Base-by-base conservation (phyloP, 2,113 vertebrate species). In the Sigmodon hispidus region DNA sequence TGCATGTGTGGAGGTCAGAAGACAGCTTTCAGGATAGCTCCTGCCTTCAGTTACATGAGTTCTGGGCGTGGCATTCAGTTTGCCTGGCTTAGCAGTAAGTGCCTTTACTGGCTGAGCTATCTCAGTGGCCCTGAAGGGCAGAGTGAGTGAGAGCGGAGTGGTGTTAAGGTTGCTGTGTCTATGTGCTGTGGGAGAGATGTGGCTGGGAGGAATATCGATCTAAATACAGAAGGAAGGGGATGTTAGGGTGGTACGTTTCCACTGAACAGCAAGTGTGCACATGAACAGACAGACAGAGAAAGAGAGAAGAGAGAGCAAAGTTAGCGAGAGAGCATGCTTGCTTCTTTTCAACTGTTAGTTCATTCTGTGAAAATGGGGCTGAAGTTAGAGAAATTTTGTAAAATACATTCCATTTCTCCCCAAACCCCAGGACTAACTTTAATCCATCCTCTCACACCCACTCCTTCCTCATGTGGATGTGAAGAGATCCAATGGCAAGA, bases 341-440 rank as follows among this genome's bases (percentile, higher is more conserved):
- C 87, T 94, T 94, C 86, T 34, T 95, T 95, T 89, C 17, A 79
- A 67, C 55, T 84, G 43, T 83, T 93, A 91, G 92, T 93, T 55
- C 15, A 87, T 75, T 83, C 90, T 11, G 76, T 75, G 65, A 96
- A 95, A 94, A 92, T 92, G 36, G 22, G 50, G 72, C 7, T 59
- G 21, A 43, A 72, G 45, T 87, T 83, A 83, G 50, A 91, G n/a
- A 22, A 79, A 48, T 77, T 61, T 40, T 93, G 69, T 77, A 59
- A 93, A 90, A 88, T 61, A 50, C 40, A 22, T 10, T 80, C 21
- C 69, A 13, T 75, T 69, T 31, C 36, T 63, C 34, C 72, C n/a
- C 63, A 73, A 83, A 94, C n/a, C 17, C 61, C 67, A 40, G 36
- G 13, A 21, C 67, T 90, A 88, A 61, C 90, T 73, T 59, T 6